Evolutionary conservation across 2,797 vertebrate species (phyloP), one percentile per base, ranked within the genome.

Genomic region (Rhynchotus rufescens): DNA sequence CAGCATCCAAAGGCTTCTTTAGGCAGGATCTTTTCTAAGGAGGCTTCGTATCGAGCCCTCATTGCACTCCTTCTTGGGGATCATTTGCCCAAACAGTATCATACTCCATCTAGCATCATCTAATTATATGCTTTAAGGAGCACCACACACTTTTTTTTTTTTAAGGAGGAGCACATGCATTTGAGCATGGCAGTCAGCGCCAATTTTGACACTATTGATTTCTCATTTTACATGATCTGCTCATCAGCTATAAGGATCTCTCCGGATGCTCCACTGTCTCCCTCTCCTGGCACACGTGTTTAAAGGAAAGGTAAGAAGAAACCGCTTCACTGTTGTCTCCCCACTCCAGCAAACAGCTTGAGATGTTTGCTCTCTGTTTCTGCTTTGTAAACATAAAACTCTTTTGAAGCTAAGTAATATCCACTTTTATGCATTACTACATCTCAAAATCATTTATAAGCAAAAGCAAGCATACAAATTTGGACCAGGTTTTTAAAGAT

Each of bases 341-440:
- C 16, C 8, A 1, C 1, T 1, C 7, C 14, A 22, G 26, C 1
- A 3, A 93, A 49, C 15, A 30, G 9, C 56, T 65, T 30, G 32
- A 59, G 75, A 71, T 10, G 44, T 74, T 26, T 14, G 16, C 23
- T 54, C 80, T 26, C 42, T 61, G 6, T 5, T 82, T 80, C 49
- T 74, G 14, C 61, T 86, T 73, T 61, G 21, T 17, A 92, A 83
- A 72, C 3, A 67, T 56, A 71, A 87, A 47, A 17, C 7, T 28
- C 61, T 28, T 23, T 22, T 69, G 20, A 69, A 20, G 32, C 22
- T 49, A 90, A 60, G 23, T 84, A 67, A 57, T 38, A 66, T 21
- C 7, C 8, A 54, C 28, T 40, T 74, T 7, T 74, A 56, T 60
- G 61, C 76, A 52, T 34, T 45, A 12, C 12, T 40, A 61, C 2